Conservation (phyloP, 2,888 invertebrate genomes). For the Temnothorax ravouxi region DNA sequence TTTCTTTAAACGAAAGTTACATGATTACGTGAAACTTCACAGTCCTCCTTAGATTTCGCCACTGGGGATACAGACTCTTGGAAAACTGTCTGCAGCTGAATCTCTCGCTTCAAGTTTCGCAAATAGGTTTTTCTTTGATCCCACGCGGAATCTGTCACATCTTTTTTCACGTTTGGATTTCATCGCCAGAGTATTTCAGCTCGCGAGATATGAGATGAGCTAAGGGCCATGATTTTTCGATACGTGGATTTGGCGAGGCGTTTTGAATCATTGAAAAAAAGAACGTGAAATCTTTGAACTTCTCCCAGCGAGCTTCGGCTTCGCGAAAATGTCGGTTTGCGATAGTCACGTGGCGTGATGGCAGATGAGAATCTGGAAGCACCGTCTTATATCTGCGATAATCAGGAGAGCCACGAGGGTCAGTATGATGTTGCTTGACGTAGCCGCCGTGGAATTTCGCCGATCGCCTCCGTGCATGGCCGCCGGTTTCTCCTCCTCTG, state of each 20-base stretch:
- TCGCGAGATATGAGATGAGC: not conserved
- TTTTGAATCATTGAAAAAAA: not conserved
- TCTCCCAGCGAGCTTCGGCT: not conserved
- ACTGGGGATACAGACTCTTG: slow-evolving; percentile 40
- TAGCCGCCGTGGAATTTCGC: slow-evolving; percentile 69
- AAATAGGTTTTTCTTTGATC: slow-evolving; percentile 56
- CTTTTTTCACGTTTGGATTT: not conserved
- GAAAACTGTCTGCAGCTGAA: slow-evolving; percentile 49
- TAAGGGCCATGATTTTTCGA: not conserved
- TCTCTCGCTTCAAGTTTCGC: slow-evolving; percentile 47
- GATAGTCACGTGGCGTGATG: slow-evolving; percentile 69
- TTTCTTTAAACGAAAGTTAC: slow-evolving; percentile 58
- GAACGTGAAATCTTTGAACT: not conserved
- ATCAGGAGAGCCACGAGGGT: slow-evolving; percentile 63
- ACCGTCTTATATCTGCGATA: slow-evolving; percentile 49
- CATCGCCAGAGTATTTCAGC: not conserved
- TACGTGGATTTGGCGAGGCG: not conserved
- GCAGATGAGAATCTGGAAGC: slow-evolving; percentile 36
- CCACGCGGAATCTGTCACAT: slow-evolving; percentile 27
- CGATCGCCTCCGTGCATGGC: slow-evolving; percentile 81
- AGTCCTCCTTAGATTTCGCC: slow-evolving; percentile 32
- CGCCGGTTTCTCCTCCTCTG: slow-evolving; percentile 81
- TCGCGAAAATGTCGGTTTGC: not conserved
- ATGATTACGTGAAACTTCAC: slow-evolving; percentile 51
- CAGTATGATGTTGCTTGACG: slow-evolving; percentile 69